Percentiles rank a stretch among this genome's conserved stretches.
Evolutionary conservation across 2,797 vertebrate genomes (phyloP).

Genomic region (Buphagus erythrorhynchus): DNA sequence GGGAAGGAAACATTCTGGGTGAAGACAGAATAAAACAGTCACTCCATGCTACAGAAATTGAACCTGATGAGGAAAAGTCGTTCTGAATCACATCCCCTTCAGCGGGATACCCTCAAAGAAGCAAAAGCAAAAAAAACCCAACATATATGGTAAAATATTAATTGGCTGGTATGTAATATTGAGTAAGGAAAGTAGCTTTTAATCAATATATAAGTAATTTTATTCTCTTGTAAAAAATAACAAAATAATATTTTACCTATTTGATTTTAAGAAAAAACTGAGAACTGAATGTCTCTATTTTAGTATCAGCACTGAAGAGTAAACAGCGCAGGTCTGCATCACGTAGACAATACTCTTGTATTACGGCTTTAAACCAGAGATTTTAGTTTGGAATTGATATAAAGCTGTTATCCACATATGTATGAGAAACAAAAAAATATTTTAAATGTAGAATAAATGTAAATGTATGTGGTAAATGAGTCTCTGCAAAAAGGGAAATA

Average conservation of each 20-base stretch:
- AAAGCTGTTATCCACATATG: conserved; percentile 32
- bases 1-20: neutral
- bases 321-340: conserved; percentile 3
- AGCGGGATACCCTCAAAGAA: fast-evolving
- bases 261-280: neutral
- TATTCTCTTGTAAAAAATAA: neutral
- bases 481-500: conserved; percentile 28
- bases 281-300: neutral
- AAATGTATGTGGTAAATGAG: conserved; percentile 65
- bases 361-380: conserved; percentile 47
- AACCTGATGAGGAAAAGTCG: neutral
- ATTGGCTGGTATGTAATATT: neutral
- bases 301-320: neutral
- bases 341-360: conserved; percentile 21
- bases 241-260: neutral
- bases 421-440: conserved; percentile 46
- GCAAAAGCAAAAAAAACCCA: neutral
- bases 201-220: neutral
- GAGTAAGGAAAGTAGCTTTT: neutral
- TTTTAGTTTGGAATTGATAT: conserved; percentile 45
- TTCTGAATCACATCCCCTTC: neutral
- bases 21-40: neutral
- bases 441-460: conserved; percentile 46
- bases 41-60: neutral
- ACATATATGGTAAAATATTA: neutral